phyloP scores from a whole-genome alignment of 2,113 vertebrate species.

The Ptychochromis oligacanthus region DNA sequence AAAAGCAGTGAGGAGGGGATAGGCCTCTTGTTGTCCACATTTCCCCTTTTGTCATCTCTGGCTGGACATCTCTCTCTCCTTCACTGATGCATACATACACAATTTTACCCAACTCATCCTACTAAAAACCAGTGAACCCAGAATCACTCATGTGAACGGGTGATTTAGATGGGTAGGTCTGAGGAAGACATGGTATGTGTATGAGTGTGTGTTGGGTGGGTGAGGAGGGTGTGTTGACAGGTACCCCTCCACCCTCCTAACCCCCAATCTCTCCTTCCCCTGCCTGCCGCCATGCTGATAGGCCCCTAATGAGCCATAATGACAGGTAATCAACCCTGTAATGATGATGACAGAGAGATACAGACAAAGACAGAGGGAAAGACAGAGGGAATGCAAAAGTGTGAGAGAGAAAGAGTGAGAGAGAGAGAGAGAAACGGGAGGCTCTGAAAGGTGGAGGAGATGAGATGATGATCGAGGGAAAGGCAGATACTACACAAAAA shows the following conservation, averaged over 20 bases:
- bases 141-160: neutral
- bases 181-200: neutral
- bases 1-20: neutral
- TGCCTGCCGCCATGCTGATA: constrained; percentile 76
- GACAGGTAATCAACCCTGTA: constrained; percentile 78
- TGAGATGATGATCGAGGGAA: constrained; percentile 57
- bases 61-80: neutral
- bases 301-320: constrained; percentile 79
- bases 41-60: neutral
- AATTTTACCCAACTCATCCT: neutral
- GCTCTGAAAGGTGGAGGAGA: constrained; percentile 42
- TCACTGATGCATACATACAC: neutral
- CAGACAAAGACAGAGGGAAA: constrained; percentile 38
- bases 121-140: neutral
- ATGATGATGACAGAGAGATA: constrained; percentile 75
- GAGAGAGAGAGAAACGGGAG: neutral
- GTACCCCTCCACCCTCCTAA: constrained; percentile 32
- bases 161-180: neutral
- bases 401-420: neutral
- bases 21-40: too few species aligned
- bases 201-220: constrained; percentile 19
- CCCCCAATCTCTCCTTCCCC: neutral
- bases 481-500: constrained; percentile 44
- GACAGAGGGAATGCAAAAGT: neutral
- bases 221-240: constrained; percentile 62